Conservation (phyloP, 2,113 vertebrate genomes). For the Herpetotheres cachinnans region DNA sequence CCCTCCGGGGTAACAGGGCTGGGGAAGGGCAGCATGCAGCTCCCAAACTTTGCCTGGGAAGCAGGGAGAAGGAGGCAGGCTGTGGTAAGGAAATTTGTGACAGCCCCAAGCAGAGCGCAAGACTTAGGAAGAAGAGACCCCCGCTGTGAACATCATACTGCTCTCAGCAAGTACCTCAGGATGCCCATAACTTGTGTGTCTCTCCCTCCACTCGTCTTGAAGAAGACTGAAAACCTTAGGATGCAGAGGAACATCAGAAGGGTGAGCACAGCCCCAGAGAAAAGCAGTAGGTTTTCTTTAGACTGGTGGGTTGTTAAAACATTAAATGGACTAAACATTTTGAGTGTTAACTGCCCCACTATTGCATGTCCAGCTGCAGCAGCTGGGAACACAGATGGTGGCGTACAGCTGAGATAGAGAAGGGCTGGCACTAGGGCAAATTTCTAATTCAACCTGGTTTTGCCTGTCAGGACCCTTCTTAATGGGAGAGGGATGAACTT, state of each 20-base stretch:
- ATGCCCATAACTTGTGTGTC: background rate
- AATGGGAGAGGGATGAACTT: background rate
- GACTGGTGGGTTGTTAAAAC: background rate
- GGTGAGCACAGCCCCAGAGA: background rate
- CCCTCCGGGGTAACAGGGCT: rapidly evolving
- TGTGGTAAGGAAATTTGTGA: background rate
- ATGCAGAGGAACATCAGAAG: background rate
- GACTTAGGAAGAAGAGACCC: background rate
- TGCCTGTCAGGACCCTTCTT: background rate
- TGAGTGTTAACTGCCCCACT: background rate
- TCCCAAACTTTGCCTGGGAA: background rate
- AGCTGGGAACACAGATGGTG: background rate
- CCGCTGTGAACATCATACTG: rapidly evolving
- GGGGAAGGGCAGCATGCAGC: rapidly evolving
- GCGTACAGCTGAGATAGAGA: background rate
- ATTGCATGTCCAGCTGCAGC: background rate
- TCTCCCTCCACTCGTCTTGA: background rate
- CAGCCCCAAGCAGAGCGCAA: background rate
- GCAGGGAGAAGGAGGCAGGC: background rate
- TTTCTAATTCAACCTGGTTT: background rate
- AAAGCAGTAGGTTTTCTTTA: background rate
- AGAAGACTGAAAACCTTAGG: background rate
- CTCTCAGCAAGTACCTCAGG: background rate
- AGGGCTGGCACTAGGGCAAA: background rate
- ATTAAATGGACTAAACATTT: background rate